Base-by-base conservation (phyloP, 1,140 invertebrate genomes). In the Macrobrachium rosenbergii region DNA sequence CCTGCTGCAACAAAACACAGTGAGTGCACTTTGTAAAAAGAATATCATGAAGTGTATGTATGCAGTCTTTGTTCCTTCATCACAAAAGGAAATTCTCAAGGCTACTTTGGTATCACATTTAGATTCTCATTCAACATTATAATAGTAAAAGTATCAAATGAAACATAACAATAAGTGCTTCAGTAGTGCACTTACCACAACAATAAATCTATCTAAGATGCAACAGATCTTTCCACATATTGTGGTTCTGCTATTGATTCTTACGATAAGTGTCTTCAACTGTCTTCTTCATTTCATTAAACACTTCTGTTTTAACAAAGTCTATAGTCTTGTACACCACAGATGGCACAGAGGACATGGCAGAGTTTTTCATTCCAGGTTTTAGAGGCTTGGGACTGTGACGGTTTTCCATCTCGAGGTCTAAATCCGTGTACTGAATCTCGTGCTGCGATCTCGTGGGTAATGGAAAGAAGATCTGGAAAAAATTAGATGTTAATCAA, bases 291-390 rank as follows among this genome's bases (percentile, higher is more conserved):
- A 96, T 97, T 86, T 95, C 94, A 92, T 97, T 97, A 90, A 98
- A 97, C 10, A 96, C 97, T 91, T 97, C 94, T 0, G 97, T 98
- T 93, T 97, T 97, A 19, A 97, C 92, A 93, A 98, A 98, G 92
- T 98, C 97, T 0, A 98, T 96, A 0, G 95, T 96, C 92, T 97
- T 97, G 91, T 98, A 98, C 10, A 96, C 95, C 2, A 89, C 89
- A 52, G 87, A 88, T 28, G 87, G 73, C 17, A 23, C 75, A 17
- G 87, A 67, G 62, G 87, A 23, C 28, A 37, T 75, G 11, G 73
- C 77, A 67, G 45, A 59, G 43, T 10, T 60, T 60, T 83, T 73
- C 89, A 23, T 69, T 23, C 12, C 78, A 17, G 52, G 73, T 73
- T 80, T 86, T n/a, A 58, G 14, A 43, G 52, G 5, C 14, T 86